Evolutionary conservation across 2,888 invertebrate genomes (phyloP), one percentile per base, ranked within the genome.

Genomic region (Dromius quadrimaculatus): DNA sequence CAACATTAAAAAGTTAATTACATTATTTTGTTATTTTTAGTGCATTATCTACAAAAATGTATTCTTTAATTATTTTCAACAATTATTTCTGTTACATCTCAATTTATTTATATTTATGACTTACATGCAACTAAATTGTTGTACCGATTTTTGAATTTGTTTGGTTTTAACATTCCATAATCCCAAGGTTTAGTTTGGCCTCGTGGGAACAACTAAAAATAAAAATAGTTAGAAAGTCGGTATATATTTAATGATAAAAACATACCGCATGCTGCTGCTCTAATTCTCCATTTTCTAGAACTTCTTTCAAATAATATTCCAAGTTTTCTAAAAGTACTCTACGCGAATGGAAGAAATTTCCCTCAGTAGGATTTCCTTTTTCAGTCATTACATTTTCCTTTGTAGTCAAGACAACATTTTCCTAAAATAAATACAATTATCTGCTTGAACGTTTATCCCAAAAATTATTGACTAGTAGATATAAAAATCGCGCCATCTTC

Each of bases 121-220:
- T 77, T 79, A 85, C 84, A 85, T n/a, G 85, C 82, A 50, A 81
- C 78, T 32, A 85, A 76, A 76, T 85, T 84, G 23, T 76, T 80
- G 66, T 85, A 85, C 62, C 85, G 79, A 76, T 85, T 85, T 73
- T 84, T 85, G 5, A 76, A 63, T 73, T 82, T 84, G 68, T 84
- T 84, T 71, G 79, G 76, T 9, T 80, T 77, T n/a, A 79, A 69
- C 20, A 76, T 75, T 8, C 84, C 85, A 59, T 80, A 82, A 6
- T 77, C 75, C 75, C 82, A 82, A 0, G 82, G 77, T 71, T 80
- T 81, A 0, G 80, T 82, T 73, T 79, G 79, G 2, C 83, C 84
- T 59, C 81, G 75, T 19, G 80, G 79, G 71, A 84, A 81, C 1
- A 80, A 73, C 84, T 84, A 69, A n/a, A n/a, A n/a, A n/a, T 15